Percentiles rank a stretch among this genome's conserved stretches.
Conservation (phyloP, 2,797 vertebrate species). For the Chaenodraco wilsoni region DNA sequence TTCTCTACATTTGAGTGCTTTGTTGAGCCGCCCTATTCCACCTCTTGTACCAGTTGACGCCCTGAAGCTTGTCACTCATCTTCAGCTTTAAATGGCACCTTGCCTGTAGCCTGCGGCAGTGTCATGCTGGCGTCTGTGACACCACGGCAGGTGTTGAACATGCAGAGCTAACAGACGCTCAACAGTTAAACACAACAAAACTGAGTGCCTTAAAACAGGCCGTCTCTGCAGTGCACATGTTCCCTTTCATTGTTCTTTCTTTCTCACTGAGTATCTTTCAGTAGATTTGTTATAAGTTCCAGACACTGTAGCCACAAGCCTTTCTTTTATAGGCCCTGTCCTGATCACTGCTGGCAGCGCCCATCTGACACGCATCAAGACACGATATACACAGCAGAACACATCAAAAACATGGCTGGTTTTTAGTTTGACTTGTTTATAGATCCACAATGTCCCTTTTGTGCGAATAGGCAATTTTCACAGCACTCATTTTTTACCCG, state of each 20-base stretch:
- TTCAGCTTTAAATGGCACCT: constrained; percentile 17
- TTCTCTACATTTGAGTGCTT: not conserved
- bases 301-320: constrained; percentile 13
- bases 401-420: not conserved
- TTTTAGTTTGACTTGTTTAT: not conserved
- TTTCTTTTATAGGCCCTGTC: constrained; percentile 12
- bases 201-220: not conserved
- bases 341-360: constrained; percentile 7
- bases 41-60: constrained; percentile 13
- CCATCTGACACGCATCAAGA: constrained; percentile 22
- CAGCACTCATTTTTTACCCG: not conserved
- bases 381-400: not conserved
- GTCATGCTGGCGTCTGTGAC: constrained; percentile 14
- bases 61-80: constrained; percentile 16
- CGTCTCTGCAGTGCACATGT: not conserved
- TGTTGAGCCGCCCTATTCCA: not conserved
- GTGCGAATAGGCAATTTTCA: not conserved
- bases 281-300: constrained; percentile 12
- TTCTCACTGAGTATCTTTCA: not conserved
- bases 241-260: not conserved
- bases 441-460: not conserved
- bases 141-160: constrained; percentile 17
- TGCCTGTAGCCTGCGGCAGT: constrained; percentile 12
- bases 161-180: constrained; percentile 18
- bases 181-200: not conserved